These are phyloP conservation scores for Drosophila siamana DNA, from an alignment of 2,888 invertebrate genomes.

Conservation along the genomic window DNA sequence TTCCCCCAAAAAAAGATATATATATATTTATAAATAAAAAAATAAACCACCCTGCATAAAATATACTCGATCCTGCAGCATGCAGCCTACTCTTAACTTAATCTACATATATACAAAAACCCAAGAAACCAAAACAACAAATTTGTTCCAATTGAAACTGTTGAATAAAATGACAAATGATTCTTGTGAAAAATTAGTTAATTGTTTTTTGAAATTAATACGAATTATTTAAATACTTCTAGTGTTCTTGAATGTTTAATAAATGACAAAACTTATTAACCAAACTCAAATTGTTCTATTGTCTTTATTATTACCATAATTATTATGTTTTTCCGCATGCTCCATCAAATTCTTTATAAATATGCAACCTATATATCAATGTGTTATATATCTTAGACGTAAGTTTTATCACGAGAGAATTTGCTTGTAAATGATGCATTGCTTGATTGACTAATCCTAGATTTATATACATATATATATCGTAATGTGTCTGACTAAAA, in stretches of 20 bases:
- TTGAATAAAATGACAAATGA: conserved; percentile 30
- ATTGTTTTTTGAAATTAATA: conserved; percentile 48
- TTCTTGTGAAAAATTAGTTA: conserved; percentile 51
- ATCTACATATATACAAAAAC: no score
- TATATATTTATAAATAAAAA: no score
- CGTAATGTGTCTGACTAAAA: conserved; percentile 10
- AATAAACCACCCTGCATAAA: not conserved
- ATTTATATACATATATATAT: conserved; percentile 7
- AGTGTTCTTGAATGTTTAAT: conserved; percentile 77
- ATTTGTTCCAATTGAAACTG: conserved; percentile 34
- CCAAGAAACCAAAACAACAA: not conserved
- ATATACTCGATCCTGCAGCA: conserved; percentile 50
- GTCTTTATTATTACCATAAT: conserved; percentile 54
- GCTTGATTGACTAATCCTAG: conserved; percentile 41
- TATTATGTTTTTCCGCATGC: conserved; percentile 56
- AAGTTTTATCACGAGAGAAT: conserved; percentile 40
- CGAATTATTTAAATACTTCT: conserved; percentile 30
- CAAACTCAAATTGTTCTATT: conserved; percentile 58
- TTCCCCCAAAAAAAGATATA: not conserved
- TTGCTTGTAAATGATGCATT: conserved; percentile 53
- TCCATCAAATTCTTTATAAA: conserved; percentile 11
- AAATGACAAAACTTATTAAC: conserved; percentile 70
- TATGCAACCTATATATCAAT: not conserved
- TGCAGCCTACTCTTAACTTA: conserved; percentile 61
- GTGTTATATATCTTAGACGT: conserved; percentile 17